Evolutionary conservation across 2,797 vertebrate species (phyloP).

Genomic region (Amblyraja radiata): DNA sequence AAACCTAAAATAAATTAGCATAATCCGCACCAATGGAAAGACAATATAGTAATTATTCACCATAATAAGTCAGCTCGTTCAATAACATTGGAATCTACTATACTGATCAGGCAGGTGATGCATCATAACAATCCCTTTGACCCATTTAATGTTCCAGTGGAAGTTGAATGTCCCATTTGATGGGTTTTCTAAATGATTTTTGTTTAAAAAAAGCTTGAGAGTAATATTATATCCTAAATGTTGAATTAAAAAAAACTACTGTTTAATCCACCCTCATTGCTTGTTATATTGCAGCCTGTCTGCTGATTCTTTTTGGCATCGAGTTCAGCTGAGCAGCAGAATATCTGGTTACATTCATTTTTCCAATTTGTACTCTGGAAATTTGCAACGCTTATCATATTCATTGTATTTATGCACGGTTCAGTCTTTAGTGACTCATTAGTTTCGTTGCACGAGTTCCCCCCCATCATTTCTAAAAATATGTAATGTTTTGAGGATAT

Average conservation of each 20-base stretch:
- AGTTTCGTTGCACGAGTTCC: neutral
- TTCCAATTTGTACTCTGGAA: neutral
- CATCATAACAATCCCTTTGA: neutral
- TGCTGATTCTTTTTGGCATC: neutral
- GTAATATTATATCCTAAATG: neutral
- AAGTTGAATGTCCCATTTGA: neutral
- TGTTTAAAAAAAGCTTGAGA: neutral
- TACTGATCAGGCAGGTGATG: neutral
- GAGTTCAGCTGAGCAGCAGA: neutral
- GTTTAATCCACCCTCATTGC: neutral
- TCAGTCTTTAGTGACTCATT: neutral
- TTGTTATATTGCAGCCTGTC: neutral
- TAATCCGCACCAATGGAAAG: neutral
- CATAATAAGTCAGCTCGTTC: neutral
- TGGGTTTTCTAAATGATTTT: neutral
- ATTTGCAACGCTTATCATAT: neutral
- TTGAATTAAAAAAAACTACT: neutral
- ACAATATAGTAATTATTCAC: neutral
- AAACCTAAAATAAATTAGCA: neutral
- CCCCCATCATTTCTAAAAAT: neutral
- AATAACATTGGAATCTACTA: neutral
- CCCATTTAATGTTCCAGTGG: neutral
- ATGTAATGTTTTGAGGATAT: neutral
- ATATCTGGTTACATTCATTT: neutral
- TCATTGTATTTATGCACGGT: neutral